Percentiles rank a stretch among this genome's conserved stretches.
Evolutionary conservation across 2,888 invertebrate species (phyloP).

Genomic region (Linnaemya vulpina): DNA sequence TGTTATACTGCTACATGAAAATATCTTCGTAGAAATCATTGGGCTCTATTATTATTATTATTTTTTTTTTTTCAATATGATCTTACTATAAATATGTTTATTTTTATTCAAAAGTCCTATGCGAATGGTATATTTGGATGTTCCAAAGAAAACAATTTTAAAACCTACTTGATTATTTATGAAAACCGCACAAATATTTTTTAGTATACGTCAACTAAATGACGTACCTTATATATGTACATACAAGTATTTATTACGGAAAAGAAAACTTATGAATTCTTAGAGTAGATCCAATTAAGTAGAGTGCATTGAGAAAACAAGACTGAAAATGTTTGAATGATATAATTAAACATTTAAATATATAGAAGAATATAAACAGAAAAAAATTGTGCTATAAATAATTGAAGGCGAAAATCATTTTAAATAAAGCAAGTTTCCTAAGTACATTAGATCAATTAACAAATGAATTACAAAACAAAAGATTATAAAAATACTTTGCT

Average conservation of each 20-base stretch:
- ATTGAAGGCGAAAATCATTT: background rate
- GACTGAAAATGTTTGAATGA: conserved; percentile 3
- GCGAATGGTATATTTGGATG: too few species aligned
- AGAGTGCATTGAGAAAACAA: background rate
- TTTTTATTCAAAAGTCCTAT: too few species aligned
- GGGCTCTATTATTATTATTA: too few species aligned
- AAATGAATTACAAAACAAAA: conserved; percentile 16
- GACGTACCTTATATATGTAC: conserved; percentile 1
- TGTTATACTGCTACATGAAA: too few species aligned
- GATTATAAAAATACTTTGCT: background rate
- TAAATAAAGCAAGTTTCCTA: background rate
- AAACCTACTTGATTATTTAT: background rate
- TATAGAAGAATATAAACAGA: conserved; percentile 1
- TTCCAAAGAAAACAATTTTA: too few species aligned
- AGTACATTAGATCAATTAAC: conserved; percentile 34
- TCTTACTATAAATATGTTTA: too few species aligned
- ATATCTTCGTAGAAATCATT: too few species aligned
- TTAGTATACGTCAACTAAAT: conserved; percentile 12
- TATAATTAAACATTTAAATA: conserved; percentile 5
- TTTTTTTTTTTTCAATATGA: too few species aligned
- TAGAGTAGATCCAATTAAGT: conserved; percentile 34
- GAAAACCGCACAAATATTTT: background rate
- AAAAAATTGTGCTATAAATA: conserved; percentile 7
- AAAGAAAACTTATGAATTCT: conserved; percentile 39
- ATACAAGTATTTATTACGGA: background rate